Evolutionary conservation across 2,888 invertebrate species (phyloP).

Genomic region (Trilocha varians): DNA sequence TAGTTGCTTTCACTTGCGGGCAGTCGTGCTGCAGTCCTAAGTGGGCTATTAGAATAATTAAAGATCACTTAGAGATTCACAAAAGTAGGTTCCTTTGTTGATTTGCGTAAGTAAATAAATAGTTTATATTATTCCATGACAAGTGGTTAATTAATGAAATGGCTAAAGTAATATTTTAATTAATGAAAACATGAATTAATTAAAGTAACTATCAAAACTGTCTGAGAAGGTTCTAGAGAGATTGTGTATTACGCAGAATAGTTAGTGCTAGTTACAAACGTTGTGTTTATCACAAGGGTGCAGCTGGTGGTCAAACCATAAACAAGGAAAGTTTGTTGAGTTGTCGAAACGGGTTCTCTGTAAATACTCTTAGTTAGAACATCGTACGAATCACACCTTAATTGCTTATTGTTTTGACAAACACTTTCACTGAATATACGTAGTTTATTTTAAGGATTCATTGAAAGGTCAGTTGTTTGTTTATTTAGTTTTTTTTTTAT

Average conservation of each 20-base stretch:
- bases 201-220: neutral
- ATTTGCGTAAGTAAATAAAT: no score
- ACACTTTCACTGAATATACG: neutral
- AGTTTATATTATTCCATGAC: no score
- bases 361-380: slow-evolving; percentile 32
- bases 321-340: slow-evolving; percentile 35
- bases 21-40: no score
- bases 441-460: no score
- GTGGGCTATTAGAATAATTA: no score
- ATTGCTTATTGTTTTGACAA: neutral
- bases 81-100: no score
- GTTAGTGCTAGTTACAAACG: neutral
- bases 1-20: no score
- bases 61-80: no score
- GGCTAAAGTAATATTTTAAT: neutral
- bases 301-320: slow-evolving; percentile 35
- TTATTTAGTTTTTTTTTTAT: no score
- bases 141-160: no score
- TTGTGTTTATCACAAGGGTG: slow-evolving; percentile 26
- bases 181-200: neutral
- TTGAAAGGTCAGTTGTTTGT: no score
- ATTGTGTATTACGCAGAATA: neutral
- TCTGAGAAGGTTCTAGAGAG: neutral
- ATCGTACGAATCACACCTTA: neutral
- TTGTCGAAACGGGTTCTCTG: slow-evolving; percentile 33